phyloP scores from a whole-genome alignment of 2,113 vertebrate genomes.

The Mastomys coucha region DNA sequence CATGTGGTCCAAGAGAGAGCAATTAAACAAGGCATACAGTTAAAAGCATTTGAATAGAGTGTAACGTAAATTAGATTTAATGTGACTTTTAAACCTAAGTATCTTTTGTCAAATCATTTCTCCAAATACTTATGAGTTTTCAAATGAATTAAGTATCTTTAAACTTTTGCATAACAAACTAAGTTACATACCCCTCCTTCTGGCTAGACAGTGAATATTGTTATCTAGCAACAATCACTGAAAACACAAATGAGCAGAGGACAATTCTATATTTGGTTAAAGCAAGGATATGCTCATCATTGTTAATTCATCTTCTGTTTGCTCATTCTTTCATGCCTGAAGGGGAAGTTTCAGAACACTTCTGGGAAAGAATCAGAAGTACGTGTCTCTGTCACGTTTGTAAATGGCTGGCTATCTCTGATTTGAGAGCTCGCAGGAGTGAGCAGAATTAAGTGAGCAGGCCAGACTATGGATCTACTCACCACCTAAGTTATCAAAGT shows the following conservation, averaged over 20 bases:
- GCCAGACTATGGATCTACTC: not conserved
- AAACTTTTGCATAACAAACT: constrained; percentile 1
- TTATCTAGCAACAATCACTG: not conserved
- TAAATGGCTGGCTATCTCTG: not conserved
- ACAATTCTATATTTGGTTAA: not conserved
- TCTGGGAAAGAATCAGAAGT: not conserved
- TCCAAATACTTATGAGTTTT: not conserved
- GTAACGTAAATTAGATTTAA: constrained; percentile 72
- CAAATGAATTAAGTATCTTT: not conserved
- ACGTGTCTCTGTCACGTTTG: not conserved
- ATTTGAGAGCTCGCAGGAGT: not conserved
- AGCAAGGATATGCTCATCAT: not conserved
- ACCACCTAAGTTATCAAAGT: not conserved
- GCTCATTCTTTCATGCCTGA: not conserved
- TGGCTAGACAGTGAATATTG: not conserved
- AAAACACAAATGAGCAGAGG: not conserved
- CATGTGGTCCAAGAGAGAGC: not conserved
- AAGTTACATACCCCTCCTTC: not conserved
- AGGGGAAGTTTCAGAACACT: constrained; percentile 4
- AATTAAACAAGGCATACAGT: constrained; percentile 73
- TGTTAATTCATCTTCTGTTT: not conserved
- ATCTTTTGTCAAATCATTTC: not conserved
- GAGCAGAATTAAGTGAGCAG: not conserved
- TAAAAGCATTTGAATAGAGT: constrained; percentile 70
- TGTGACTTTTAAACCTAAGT: not conserved